Conservation (phyloP, 2,888 invertebrate species). For the Acleris emargana region DNA sequence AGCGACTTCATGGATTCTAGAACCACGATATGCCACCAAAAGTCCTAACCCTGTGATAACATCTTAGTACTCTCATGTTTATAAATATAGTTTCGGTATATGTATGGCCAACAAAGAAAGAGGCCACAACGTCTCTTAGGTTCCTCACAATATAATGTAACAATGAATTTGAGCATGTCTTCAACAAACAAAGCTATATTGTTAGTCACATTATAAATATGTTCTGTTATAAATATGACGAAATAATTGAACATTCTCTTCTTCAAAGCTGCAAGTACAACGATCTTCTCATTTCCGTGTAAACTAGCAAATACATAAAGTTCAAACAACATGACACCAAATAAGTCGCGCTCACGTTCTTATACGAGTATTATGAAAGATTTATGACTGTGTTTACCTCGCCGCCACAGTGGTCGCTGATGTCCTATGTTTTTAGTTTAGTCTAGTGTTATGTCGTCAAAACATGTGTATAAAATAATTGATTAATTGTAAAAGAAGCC, state of each 20-base stretch:
- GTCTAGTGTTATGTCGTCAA: constrained; percentile 3
- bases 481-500: neutral
- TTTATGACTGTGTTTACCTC: constrained; percentile 48
- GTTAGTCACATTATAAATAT: neutral
- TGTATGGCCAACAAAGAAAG: neutral
- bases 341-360: constrained; percentile 13
- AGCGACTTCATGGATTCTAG: no score
- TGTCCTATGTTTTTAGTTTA: constrained; percentile 15
- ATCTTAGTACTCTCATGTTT: no score
- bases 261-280: neutral
- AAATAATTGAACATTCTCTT: neutral
- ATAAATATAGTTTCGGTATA: neutral
- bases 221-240: neutral
- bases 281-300: constrained; percentile 1
- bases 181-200: neutral
- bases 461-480: neutral
- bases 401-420: constrained; percentile 6
- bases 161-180: no score
- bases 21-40: no score
- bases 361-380: no score
- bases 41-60: no score
- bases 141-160: neutral
- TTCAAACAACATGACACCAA: neutral
- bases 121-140: neutral
- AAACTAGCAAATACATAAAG: constrained; percentile 11